These are phyloP conservation scores for Sturnus vulgaris DNA, from an alignment of 2,113 vertebrate species.

Conservation along the genomic window DNA sequence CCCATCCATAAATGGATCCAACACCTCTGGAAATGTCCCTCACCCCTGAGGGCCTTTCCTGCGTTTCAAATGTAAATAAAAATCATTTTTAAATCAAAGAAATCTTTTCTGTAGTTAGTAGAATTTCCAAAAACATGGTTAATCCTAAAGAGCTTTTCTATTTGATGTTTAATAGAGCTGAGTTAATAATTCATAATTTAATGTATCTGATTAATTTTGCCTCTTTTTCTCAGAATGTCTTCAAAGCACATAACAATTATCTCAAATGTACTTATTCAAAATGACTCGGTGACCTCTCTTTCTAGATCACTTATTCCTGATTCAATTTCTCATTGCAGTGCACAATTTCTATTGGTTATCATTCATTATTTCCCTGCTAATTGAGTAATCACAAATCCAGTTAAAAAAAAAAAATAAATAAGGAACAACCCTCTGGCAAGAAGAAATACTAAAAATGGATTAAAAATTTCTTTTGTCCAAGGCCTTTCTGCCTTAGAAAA, in stretches of 20 bases:
- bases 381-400: not conserved
- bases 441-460: not conserved
- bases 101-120: not conserved
- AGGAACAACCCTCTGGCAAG: not conserved
- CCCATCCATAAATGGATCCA: fast-evolving
- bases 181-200: constrained; percentile 66
- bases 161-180: constrained; percentile 40
- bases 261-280: constrained; percentile 38
- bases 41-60: fast-evolving
- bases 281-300: not conserved
- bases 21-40: not conserved
- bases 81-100: not conserved
- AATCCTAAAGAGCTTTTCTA: constrained; percentile 9
- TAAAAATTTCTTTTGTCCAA: not conserved
- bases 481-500: not conserved
- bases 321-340: not conserved
- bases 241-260: constrained; percentile 45
- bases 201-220: constrained; percentile 60
- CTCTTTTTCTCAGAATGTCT: constrained; percentile 17
- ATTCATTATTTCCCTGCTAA: not conserved
- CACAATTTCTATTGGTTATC: not conserved
- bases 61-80: not conserved
- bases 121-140: not conserved
- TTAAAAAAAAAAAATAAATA: not conserved
- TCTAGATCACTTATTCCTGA: constrained; percentile 34